These are phyloP conservation scores for Conchocele bisecta DNA, from an alignment of 2,888 invertebrate species.

Conservation along the genomic window DNA sequence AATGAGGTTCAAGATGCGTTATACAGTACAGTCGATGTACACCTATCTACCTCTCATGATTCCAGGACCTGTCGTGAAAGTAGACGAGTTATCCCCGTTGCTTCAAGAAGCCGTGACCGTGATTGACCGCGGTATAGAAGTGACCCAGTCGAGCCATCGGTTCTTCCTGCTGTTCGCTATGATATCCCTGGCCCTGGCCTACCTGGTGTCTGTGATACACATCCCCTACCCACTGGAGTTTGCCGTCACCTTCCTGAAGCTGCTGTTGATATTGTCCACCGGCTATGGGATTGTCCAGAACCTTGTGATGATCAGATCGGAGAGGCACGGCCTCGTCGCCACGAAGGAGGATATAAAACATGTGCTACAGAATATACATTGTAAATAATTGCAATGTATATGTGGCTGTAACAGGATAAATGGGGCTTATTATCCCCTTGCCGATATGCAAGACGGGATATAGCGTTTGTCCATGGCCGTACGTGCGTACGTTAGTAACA, in stretches of 20 bases:
- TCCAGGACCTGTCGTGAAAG: constrained; percentile 8
- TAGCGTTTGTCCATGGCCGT: no score
- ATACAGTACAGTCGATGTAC: no score
- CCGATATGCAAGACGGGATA: no score
- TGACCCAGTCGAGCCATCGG: constrained; percentile 52
- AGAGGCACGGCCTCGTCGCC: constrained; percentile 68
- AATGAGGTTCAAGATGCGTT: no score
- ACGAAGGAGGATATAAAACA: constrained; percentile 63
- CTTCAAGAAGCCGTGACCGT: constrained; percentile 60
- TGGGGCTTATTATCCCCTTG: no score
- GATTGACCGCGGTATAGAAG: constrained; percentile 62
- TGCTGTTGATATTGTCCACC: constrained; percentile 59
- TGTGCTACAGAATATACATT: constrained; percentile 36
- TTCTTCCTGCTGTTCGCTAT: constrained; percentile 62
- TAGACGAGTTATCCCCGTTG: constrained; percentile 18
- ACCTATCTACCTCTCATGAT: background rate
- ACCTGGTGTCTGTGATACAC: constrained; percentile 51
- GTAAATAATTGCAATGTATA: no score
- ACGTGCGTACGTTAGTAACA: no score
- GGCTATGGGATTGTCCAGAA: constrained; percentile 69
- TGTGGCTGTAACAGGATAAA: no score
- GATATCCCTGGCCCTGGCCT: constrained; percentile 55
- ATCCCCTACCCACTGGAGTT: constrained; percentile 59
- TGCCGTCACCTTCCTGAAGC: constrained; percentile 53
- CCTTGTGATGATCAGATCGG: constrained; percentile 67